Percentiles rank a stretch among this genome's conserved stretches.
Evolutionary conservation across 2,888 invertebrate genomes (phyloP).

Genomic region (Athripsodes cinereus): DNA sequence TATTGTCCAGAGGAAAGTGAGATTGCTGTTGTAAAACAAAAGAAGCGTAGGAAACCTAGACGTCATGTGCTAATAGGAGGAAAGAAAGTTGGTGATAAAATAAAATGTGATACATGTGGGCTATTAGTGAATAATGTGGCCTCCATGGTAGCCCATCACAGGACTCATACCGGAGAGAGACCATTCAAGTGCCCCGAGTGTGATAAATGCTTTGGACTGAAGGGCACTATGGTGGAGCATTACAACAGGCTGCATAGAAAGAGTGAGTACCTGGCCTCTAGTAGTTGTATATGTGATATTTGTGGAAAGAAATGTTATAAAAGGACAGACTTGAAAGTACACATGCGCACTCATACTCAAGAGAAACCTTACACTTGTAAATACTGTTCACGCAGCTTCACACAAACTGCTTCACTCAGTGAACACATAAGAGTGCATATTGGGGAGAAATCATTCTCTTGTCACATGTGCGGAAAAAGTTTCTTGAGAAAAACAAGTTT

Average conservation of each 20-base stretch:
- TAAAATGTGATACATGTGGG: constrained; percentile 11
- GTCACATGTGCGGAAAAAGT: constrained; percentile 19
- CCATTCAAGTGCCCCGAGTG: constrained; percentile 15
- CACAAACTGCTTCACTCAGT: constrained; percentile 35
- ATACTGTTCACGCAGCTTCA: constrained; percentile 37
- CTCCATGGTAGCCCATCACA: constrained; percentile 16
- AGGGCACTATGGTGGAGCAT: constrained; percentile 14
- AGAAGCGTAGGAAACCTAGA: neutral
- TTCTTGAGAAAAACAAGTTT: constrained; percentile 11
- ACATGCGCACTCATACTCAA: constrained; percentile 41
- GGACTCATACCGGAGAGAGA: constrained; percentile 19
- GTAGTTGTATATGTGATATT: constrained; percentile 34
- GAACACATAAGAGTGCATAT: constrained; percentile 37
- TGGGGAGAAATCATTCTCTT: constrained; percentile 19
- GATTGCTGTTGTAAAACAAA: neutral
- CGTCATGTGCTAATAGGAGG: neutral
- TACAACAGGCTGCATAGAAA: constrained; percentile 6
- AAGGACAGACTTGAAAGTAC: constrained; percentile 37
- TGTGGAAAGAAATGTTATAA: constrained; percentile 42
- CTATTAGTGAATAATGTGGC: constrained; percentile 8
- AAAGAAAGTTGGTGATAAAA: neutral
- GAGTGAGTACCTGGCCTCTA: neutral
- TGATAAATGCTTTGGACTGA: constrained; percentile 9
- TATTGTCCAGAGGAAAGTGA: neutral
- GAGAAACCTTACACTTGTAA: constrained; percentile 41